phyloP scores from a whole-genome alignment of 2,113 vertebrate genomes.

The Petaurus breviceps region DNA sequence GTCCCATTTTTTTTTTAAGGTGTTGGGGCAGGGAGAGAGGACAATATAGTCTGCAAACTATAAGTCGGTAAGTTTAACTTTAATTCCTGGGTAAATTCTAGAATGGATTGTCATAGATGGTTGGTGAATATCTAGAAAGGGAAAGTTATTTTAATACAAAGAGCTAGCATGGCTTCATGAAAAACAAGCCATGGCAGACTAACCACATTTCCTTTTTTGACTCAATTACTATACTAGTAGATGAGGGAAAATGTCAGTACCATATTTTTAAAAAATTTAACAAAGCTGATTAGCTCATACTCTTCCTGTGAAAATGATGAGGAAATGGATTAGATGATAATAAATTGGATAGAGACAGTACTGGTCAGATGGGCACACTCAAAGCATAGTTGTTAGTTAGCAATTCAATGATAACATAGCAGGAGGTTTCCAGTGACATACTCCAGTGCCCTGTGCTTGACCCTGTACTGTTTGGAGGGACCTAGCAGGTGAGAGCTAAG shows the following conservation, averaged over 20 bases:
- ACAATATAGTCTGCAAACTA: background rate
- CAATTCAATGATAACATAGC: background rate
- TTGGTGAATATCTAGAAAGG: background rate
- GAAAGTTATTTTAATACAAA: background rate
- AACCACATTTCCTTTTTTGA: background rate
- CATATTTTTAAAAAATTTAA: background rate
- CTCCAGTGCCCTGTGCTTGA: background rate
- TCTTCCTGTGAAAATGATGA: background rate
- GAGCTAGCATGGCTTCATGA: background rate
- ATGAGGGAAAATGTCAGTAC: background rate
- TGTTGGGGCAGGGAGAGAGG: too few relatives aligned
- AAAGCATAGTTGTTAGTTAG: background rate
- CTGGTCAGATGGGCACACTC: background rate
- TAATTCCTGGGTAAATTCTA: background rate
- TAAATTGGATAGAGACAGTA: background rate
- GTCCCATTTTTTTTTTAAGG: background rate
- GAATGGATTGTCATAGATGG: background rate
- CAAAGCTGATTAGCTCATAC: background rate
- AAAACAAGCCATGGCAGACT: background rate
- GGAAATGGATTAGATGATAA: background rate
- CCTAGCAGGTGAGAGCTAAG: background rate
- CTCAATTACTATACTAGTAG: background rate
- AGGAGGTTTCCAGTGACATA: background rate
- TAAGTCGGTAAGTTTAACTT: background rate
- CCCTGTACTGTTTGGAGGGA: background rate